Evolutionary conservation across 2,113 vertebrate genomes (phyloP).

Genomic region (Colaptes auratus): DNA sequence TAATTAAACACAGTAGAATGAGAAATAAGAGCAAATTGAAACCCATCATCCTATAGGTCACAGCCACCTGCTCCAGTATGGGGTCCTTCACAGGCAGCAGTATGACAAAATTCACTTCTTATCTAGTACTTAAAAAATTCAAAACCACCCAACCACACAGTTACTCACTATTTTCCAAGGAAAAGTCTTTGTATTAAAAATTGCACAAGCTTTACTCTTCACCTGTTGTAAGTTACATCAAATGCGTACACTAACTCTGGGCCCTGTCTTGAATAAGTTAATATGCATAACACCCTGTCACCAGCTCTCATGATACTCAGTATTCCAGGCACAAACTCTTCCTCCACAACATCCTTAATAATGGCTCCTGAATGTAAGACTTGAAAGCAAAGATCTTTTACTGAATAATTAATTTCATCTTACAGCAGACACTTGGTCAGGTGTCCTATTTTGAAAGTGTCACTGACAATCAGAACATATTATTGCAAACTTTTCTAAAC

Average conservation of each 20-base stretch:
- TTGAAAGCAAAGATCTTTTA: background rate
- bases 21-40: too few relatives aligned
- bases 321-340: background rate
- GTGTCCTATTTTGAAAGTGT: background rate
- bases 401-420: background rate
- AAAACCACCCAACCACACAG: background rate
- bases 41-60: too few relatives aligned
- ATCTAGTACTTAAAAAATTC: background rate
- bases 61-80: too few relatives aligned
- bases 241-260: background rate
- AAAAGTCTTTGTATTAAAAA: background rate
- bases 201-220: background rate
- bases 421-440: background rate
- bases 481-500: background rate
- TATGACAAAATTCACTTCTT: background rate
- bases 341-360: background rate
- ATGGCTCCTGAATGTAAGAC: too few relatives aligned
- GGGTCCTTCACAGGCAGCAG: too few relatives aligned
- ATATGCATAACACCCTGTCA: accelerated
- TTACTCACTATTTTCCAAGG: background rate
- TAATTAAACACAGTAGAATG: too few relatives aligned
- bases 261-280: background rate
- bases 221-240: background rate
- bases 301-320: background rate
- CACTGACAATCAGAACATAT: background rate